These are phyloP conservation scores for Plemyria rubiginata DNA, from an alignment of 2,888 invertebrate genomes.

Conservation along the genomic window DNA sequence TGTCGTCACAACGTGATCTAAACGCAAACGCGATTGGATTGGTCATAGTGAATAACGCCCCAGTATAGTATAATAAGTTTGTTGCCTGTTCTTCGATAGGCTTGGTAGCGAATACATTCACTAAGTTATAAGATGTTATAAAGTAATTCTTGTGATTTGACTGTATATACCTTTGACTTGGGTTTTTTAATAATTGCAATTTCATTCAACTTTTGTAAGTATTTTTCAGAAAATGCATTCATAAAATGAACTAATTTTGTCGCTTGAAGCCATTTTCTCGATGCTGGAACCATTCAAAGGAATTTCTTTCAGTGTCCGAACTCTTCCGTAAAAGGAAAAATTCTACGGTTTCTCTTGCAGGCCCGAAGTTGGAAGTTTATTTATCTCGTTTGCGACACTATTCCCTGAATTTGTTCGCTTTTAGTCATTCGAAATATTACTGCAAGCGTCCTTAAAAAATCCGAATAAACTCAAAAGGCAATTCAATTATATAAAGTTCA, in stretches of 20 bases:
- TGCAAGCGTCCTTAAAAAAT: conserved; percentile 27
- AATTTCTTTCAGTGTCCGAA: conserved; percentile 8
- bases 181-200: too few relatives aligned
- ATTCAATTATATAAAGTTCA: too few relatives aligned
- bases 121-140: too few relatives aligned
- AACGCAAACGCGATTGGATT: too few relatives aligned
- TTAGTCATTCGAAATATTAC: conserved; percentile 48
- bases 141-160: too few relatives aligned
- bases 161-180: too few relatives aligned
- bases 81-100: too few relatives aligned
- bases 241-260: conserved; percentile 12
- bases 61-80: too few relatives aligned
- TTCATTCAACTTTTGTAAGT: too few relatives aligned
- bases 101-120: too few relatives aligned
- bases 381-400: conserved; percentile 25
- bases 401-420: conserved; percentile 42
- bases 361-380: conserved; percentile 18
- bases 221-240: conserved; percentile 4
- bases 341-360: conserved; percentile 14
- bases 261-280: conserved; percentile 1
- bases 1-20: too few relatives aligned
- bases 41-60: too few relatives aligned
- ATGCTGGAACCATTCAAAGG: conserved; percentile 9
- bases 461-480: conserved; percentile 5
- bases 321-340: conserved; percentile 12